These are phyloP conservation scores for Siniperca undulata DNA, from an alignment of 2,797 vertebrate species.

Conservation along the genomic window DNA sequence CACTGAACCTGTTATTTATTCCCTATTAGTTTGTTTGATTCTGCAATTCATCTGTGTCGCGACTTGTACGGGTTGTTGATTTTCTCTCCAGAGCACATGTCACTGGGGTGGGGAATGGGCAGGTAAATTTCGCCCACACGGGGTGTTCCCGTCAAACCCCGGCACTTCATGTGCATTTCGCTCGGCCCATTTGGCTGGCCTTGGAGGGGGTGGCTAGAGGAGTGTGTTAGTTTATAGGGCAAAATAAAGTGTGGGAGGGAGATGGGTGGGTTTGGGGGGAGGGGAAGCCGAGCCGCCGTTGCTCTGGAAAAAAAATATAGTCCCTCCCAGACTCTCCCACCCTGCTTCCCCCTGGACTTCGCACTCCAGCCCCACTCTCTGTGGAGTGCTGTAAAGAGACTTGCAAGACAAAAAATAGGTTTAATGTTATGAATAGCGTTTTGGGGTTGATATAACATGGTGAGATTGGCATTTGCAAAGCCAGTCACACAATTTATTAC, in stretches of 20 bases:
- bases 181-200: constrained; percentile 86
- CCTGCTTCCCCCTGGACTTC: constrained; percentile 31
- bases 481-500: not conserved
- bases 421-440: not conserved
- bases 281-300: constrained; percentile 79
- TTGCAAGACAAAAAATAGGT: not conserved
- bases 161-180: constrained; percentile 74
- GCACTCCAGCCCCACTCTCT: constrained; percentile 18
- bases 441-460: too few relatives aligned
- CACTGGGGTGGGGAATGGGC: constrained; percentile 84
- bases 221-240: constrained; percentile 85
- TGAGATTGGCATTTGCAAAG: constrained; percentile 15
- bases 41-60: constrained; percentile 12
- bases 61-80: constrained; percentile 75
- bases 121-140: constrained; percentile 85
- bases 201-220: constrained; percentile 83
- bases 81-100: constrained; percentile 84
- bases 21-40: not conserved
- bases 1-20: not conserved
- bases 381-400: not conserved
- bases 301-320: constrained; percentile 70
- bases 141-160: constrained; percentile 85
- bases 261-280: constrained; percentile 84
- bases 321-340: constrained; percentile 78
- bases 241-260: constrained; percentile 83